Evolutionary conservation across 2,888 invertebrate genomes (phyloP).

Genomic region (Pseudanteris insignis): DNA sequence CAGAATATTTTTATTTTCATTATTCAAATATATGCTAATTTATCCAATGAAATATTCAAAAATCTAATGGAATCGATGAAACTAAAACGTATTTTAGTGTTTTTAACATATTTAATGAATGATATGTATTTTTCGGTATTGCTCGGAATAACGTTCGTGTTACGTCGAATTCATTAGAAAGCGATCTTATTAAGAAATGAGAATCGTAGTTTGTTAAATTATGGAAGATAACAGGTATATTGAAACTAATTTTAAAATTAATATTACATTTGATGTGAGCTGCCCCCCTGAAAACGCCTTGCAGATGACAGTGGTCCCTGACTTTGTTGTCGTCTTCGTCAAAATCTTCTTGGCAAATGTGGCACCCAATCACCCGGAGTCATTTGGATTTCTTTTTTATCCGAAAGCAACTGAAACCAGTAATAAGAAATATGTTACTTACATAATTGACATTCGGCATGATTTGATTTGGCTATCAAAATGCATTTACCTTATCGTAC

Average conservation of each 20-base stretch:
- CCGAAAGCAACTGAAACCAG: no score
- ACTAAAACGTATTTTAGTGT: slow-evolving; percentile 14
- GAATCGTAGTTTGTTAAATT: slow-evolving; percentile 47
- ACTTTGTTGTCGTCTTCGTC: neutral
- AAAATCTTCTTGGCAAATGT: slow-evolving; percentile 12
- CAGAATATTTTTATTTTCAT: slow-evolving; percentile 15
- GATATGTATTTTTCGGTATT: slow-evolving; percentile 35
- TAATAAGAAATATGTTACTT: no score
- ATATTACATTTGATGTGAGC: slow-evolving; percentile 44
- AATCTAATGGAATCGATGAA: slow-evolving; percentile 30
- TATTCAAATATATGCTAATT: slow-evolving; percentile 21
- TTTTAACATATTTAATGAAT: slow-evolving; percentile 18
- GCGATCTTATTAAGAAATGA: slow-evolving; percentile 18
- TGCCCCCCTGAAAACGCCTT: slow-evolving; percentile 33
- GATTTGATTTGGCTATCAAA: no score
- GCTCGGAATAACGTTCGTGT: slow-evolving; percentile 49
- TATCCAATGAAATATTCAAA: slow-evolving; percentile 12
- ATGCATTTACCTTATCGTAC: no score
- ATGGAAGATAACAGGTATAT: slow-evolving; percentile 46
- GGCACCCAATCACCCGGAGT: slow-evolving; percentile 4
- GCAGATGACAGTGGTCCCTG: slow-evolving; percentile 13
- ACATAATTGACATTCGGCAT: no score
- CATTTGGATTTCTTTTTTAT: no score
- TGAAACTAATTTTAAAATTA: slow-evolving; percentile 26
- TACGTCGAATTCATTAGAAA: slow-evolving; percentile 32